Evolutionary conservation across 2,888 invertebrate species (phyloP).

Genomic region (Hirtodrosophila histrioides): DNA sequence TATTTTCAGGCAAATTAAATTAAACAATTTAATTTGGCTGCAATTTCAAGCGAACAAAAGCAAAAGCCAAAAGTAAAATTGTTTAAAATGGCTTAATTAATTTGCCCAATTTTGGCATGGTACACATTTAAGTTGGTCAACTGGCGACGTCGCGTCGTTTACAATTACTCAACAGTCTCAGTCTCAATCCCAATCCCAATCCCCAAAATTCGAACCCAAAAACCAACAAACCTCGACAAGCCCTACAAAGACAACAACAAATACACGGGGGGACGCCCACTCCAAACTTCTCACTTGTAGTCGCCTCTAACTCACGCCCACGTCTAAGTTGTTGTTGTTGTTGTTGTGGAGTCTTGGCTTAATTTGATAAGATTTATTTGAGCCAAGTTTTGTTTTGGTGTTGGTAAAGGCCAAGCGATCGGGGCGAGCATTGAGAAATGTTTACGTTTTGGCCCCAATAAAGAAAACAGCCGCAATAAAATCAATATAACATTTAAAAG

Average conservation of each 20-base stretch:
- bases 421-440: constrained; percentile 59
- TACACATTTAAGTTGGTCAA: constrained; percentile 62
- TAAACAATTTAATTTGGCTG: constrained; percentile 74
- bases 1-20: constrained; percentile 70
- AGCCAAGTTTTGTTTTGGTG: constrained; percentile 53
- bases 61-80: constrained; percentile 58
- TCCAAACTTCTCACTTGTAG: constrained; percentile 52
- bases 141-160: constrained; percentile 54
- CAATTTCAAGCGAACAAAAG: constrained; percentile 57
- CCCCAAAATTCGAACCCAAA: constrained; percentile 12
- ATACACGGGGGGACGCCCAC: constrained; percentile 30
- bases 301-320: constrained; percentile 54
- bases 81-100: constrained; percentile 77
- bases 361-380: constrained; percentile 80
- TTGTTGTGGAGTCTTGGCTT: constrained; percentile 62
- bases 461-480: constrained; percentile 19
- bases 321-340: constrained; percentile 48
- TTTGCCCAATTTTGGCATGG: constrained; percentile 72
- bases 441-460: constrained; percentile 50
- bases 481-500: constrained; percentile 67
- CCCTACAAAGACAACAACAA: constrained; percentile 45
- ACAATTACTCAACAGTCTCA: constrained; percentile 58
- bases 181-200: constrained; percentile 49
- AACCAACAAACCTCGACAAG: constrained; percentile 57
- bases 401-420: constrained; percentile 65